phyloP scores from a whole-genome alignment of 2,888 invertebrate species.

The Papilio elwesi region DNA sequence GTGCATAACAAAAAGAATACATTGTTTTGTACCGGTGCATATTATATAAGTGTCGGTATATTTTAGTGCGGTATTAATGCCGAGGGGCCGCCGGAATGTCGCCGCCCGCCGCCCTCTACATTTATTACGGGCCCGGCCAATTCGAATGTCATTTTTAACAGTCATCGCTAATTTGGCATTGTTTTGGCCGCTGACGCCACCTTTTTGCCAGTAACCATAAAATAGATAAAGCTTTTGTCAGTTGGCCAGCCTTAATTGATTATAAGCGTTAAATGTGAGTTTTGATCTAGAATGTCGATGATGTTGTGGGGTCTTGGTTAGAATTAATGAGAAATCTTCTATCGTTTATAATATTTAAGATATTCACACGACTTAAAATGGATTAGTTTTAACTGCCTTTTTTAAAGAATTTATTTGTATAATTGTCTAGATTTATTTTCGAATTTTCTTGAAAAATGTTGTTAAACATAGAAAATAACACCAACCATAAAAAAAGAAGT shows the following conservation, averaged over 20 bases:
- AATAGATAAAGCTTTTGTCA: constrained; percentile 76
- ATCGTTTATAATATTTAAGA: constrained; percentile 13
- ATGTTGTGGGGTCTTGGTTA: constrained; percentile 14
- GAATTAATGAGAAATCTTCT: neutral
- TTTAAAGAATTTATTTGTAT: neutral
- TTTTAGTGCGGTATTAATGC: constrained; percentile 62
- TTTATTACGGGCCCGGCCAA: constrained; percentile 54
- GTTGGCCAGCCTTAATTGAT: constrained; percentile 73
- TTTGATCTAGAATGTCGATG: constrained; percentile 49
- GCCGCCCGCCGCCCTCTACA: constrained; percentile 54
- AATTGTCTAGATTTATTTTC: neutral
- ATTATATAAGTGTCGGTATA: constrained; percentile 38
- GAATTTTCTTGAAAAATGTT: no score
- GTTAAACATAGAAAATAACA: no score
- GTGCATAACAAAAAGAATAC: constrained; percentile 7
- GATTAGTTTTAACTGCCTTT: neutral
- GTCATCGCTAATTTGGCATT: constrained; percentile 83
- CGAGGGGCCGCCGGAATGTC: constrained; percentile 53
- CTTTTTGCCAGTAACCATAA: constrained; percentile 80
- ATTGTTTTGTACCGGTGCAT: constrained; percentile 3
- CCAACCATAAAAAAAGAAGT: neutral
- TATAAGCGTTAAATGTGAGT: constrained; percentile 65
- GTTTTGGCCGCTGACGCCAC: constrained; percentile 80
- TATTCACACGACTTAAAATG: neutral
- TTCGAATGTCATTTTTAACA: constrained; percentile 79